Evolutionary conservation across 2,797 vertebrate species (phyloP), one percentile per base, ranked within the genome.

Genomic region (Centroberyx gerrardi): DNA sequence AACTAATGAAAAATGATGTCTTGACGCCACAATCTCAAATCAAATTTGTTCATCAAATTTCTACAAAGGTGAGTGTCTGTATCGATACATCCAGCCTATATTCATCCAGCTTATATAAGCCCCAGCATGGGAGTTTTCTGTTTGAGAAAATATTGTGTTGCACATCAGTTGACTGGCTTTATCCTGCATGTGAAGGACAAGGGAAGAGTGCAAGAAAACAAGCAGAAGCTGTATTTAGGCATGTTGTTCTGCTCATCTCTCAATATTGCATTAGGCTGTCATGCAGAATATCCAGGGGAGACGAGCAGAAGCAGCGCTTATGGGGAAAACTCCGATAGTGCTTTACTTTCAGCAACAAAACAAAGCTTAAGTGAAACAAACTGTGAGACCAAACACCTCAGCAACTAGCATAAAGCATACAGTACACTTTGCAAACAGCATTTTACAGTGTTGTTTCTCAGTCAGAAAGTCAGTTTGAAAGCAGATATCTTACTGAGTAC

Each of bases 181-280:
- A 59, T 75, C 44, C 10, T 44, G 15, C 56, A 42, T 52, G 52
- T 4, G 49, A 62, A 10, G 15, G 80, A 74, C 52, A 75, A 68
- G 22, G 15, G 33, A 71, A 69, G 44, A 62, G 40, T 70, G 70
- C 54, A 78, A 69, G 58, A 73, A 76, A 70, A 62, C 58, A 63
- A 83, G 49, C 29, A 62, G 44, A 33, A 17, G n/a, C 72, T 78
- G 48, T 18, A 22, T 74, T 74, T 62, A 54, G 56, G 62, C 68
- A 70, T 76, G 71, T 78, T 86, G 67, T 83, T 78, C 68, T 78
- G 68, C 44, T 48, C 38, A 33, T 62, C 46, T 27, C 61, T 90
- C 27, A 86, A 89, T 91, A 85, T 88, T 91, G 87, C n/a, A 88
- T 85, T 28, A 85, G 46, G 38, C 61, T 83, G 65, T 75, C 74